Percentiles rank a stretch among this genome's conserved stretches.
phyloP scores from a whole-genome alignment of 2,113 vertebrate genomes.

The Hippolais icterina region DNA sequence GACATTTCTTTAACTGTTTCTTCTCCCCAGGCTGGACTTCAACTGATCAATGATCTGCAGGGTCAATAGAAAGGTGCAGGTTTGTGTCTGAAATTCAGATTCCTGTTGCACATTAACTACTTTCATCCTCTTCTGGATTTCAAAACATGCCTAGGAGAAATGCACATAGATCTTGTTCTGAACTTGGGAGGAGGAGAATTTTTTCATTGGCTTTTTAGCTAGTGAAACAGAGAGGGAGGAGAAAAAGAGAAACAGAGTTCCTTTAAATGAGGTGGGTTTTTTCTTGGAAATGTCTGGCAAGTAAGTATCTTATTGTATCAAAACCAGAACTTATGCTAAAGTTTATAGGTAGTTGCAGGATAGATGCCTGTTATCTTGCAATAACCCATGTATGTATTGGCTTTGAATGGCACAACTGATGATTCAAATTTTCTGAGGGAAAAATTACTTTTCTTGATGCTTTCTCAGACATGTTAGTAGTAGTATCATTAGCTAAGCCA shows the following conservation, averaged over 20 bases:
- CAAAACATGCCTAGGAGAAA: slow-evolving; percentile 65
- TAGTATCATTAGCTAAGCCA: background rate
- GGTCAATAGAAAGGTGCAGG: background rate
- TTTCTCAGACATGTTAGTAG: background rate
- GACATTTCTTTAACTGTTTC: slow-evolving; percentile 71
- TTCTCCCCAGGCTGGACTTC: slow-evolving; percentile 39
- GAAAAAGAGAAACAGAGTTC: background rate
- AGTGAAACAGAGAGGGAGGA: slow-evolving; percentile 49
- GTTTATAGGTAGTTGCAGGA: background rate
- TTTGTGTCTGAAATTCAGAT: slow-evolving; percentile 43
- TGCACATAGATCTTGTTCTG: slow-evolving; percentile 65
- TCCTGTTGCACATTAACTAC: slow-evolving; percentile 36
- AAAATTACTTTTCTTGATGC: background rate
- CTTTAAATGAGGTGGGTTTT: background rate
- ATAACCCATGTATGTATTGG: background rate
- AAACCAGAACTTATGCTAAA: background rate
- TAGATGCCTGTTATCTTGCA: background rate
- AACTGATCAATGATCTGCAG: background rate
- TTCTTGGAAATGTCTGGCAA: background rate
- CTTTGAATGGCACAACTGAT: background rate
- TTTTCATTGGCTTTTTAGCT: slow-evolving; percentile 69
- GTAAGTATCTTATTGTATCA: background rate
- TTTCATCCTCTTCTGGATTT: slow-evolving; percentile 61
- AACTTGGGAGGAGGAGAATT: slow-evolving; percentile 73
- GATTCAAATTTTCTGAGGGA: background rate